Percentiles rank a stretch among this genome's conserved stretches.
Evolutionary conservation across 2,797 vertebrate species (phyloP).

Genomic region (Amblyopsis hoosieri): DNA sequence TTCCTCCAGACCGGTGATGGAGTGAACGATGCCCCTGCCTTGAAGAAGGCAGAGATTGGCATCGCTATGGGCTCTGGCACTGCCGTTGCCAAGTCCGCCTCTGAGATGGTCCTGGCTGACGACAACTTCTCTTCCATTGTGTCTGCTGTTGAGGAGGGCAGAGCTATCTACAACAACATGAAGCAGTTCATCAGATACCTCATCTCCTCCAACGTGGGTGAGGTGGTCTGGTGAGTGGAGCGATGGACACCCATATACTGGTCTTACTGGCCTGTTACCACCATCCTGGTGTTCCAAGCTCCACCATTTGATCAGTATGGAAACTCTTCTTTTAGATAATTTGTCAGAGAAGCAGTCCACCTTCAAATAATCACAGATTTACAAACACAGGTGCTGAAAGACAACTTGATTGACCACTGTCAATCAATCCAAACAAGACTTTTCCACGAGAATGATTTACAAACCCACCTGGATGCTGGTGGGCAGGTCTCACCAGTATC

Average conservation of each 20-base stretch:
- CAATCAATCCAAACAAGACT: no score
- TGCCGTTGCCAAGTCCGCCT: slow-evolving; percentile 94
- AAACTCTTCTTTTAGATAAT: no score
- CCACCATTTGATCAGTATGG: no score
- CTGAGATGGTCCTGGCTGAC: slow-evolving; percentile 95
- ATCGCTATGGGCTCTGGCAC: slow-evolving; percentile 98
- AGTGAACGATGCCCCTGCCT: slow-evolving; percentile 93
- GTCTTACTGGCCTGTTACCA: background rate
- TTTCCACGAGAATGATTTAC: no score
- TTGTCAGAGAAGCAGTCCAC: no score
- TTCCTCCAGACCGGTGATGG: slow-evolving; percentile 88
- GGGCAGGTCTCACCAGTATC: no score
- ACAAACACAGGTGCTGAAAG: no score
- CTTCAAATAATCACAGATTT: no score
- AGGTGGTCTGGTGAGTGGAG: slow-evolving; percentile 91
- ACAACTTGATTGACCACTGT: background rate
- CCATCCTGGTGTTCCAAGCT: no score
- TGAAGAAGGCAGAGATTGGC: slow-evolving; percentile 97
- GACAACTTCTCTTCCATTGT: slow-evolving; percentile 97
- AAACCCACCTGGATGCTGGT: no score
- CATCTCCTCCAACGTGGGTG: slow-evolving; percentile 95
- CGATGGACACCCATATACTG: background rate
- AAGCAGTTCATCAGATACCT: slow-evolving; percentile 98
- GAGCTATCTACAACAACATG: slow-evolving; percentile 99
- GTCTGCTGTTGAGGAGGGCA: slow-evolving; percentile 92